Evolutionary conservation across 2,888 invertebrate genomes (phyloP).

Genomic region (Molorchus minor): DNA sequence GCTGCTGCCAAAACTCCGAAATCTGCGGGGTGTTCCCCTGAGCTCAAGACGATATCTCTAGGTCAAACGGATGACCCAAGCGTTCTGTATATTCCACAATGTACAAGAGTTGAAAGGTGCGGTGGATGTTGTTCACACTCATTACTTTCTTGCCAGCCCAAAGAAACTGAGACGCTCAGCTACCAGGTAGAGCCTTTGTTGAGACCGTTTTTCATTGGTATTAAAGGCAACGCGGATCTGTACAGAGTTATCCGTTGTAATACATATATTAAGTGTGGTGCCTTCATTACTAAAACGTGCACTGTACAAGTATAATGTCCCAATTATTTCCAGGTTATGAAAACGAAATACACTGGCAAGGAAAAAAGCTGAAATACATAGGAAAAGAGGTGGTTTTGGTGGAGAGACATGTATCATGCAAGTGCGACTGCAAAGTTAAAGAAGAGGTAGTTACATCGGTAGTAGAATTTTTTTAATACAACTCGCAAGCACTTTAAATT

Average conservation of each 20-base stretch:
- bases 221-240: no score
- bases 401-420: conserved; percentile 70
- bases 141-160: conserved; percentile 72
- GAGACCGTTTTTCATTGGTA: no score
- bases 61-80: conserved; percentile 62
- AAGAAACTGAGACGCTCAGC: conserved; percentile 64
- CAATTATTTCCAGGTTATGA: conserved; percentile 60
- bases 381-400: conserved; percentile 66
- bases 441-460: conserved; percentile 60
- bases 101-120: conserved; percentile 74
- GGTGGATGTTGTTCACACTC: conserved; percentile 75
- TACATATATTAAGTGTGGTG: no score
- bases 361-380: conserved; percentile 56
- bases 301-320: conserved; percentile 66
- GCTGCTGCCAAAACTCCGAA: conserved; percentile 56
- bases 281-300: no score
- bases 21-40: conserved; percentile 62
- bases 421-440: conserved; percentile 70
- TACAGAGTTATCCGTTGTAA: not conserved
- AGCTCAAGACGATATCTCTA: conserved; percentile 61
- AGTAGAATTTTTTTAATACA: conserved; percentile 6
- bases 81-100: conserved; percentile 70
- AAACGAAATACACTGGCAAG: conserved; percentile 62
- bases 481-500: not conserved
- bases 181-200: conserved; percentile 69